Conservation (phyloP, 2,797 vertebrate species). For the Cossypha niveicapilla region DNA sequence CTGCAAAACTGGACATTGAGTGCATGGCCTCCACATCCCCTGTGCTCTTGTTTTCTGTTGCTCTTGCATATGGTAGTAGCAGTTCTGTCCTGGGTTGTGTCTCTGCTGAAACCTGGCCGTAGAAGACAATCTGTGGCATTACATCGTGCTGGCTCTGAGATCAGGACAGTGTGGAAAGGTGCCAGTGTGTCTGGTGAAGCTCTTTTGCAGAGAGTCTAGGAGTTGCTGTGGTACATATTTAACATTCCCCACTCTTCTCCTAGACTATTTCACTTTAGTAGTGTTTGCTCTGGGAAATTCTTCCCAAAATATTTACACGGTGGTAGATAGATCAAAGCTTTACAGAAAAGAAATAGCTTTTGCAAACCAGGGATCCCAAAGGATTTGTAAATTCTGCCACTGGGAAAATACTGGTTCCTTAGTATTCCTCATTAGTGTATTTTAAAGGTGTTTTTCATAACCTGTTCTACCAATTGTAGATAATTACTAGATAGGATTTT, state of each 20-base stretch:
- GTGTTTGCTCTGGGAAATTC: neutral
- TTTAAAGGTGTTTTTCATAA: neutral
- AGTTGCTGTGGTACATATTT: neutral
- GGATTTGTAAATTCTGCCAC: neutral
- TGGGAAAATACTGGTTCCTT: neutral
- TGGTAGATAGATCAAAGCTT: neutral
- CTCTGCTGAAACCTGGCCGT: neutral
- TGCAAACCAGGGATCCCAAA: neutral
- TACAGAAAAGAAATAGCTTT: neutral
- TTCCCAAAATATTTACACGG: constrained; percentile 14
- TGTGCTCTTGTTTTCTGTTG: neutral
- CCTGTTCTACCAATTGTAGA: neutral
- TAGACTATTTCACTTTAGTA: neutral
- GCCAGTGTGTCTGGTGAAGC: neutral
- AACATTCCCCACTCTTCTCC: neutral
- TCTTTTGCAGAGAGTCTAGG: neutral
- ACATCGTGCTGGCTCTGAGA: neutral
- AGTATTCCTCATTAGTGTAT: neutral
- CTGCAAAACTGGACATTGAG: neutral
- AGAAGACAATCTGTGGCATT: rapidly evolving
- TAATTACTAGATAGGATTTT: neutral
- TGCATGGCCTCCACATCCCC: neutral
- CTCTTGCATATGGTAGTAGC: neutral
- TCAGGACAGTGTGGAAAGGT: neutral
- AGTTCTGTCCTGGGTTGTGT: neutral